phyloP scores from a whole-genome alignment of 2,797 vertebrate species.

The Sphaeramia orbicularis region DNA sequence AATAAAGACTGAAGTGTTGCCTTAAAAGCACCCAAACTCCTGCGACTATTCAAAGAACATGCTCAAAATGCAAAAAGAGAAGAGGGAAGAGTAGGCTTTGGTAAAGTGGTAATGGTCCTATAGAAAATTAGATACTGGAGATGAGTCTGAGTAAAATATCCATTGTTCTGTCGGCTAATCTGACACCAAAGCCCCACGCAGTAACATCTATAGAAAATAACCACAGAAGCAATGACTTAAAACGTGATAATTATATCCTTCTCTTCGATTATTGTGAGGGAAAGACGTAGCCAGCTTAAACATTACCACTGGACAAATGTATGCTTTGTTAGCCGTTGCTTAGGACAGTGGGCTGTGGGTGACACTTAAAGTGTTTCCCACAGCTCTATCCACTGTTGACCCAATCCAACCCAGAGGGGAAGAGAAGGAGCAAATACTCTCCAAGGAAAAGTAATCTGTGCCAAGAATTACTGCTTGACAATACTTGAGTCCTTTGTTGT shows the following conservation, averaged over 20 bases:
- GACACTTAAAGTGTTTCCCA: constrained; percentile 8
- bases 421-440: constrained; percentile 5
- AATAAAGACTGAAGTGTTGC: background rate
- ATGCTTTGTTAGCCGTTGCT: background rate
- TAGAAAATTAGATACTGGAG: background rate
- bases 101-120: background rate
- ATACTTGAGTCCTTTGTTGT: background rate
- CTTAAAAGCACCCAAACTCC: background rate
- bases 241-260: background rate
- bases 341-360: background rate
- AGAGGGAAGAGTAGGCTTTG: too few species aligned
- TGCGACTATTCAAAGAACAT: too few species aligned
- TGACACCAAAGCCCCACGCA: background rate
- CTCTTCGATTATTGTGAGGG: background rate
- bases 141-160: background rate
- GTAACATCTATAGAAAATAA: background rate
- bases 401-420: constrained; percentile 5
- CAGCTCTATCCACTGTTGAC: constrained; percentile 1
- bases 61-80: too few species aligned
- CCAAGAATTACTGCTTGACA: constrained; percentile 15
- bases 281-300: background rate
- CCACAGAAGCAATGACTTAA: background rate
- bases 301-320: background rate
- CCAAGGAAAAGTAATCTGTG: background rate
- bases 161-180: background rate